These are phyloP conservation scores for Lemur catta DNA, from an alignment of 2,797 vertebrate species.

Conservation along the genomic window DNA sequence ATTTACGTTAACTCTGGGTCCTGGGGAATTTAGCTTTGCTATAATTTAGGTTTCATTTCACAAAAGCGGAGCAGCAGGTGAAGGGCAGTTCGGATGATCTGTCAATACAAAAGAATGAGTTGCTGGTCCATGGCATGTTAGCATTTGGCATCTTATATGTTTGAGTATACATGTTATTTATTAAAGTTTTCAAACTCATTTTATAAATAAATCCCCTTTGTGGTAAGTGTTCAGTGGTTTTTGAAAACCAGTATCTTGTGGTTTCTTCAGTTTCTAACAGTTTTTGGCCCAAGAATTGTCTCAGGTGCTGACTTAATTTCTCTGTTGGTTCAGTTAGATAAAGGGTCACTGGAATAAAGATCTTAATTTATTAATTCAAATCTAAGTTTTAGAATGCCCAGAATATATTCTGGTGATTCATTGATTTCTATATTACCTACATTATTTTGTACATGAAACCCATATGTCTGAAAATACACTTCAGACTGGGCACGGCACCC, in stretches of 20 bases:
- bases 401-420: background rate
- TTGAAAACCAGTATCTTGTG: background rate
- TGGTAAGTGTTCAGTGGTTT: background rate
- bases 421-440: background rate
- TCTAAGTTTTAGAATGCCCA: background rate
- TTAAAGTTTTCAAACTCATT: background rate
- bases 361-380: background rate
- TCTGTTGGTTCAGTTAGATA: background rate
- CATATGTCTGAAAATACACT: background rate
- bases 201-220: background rate
- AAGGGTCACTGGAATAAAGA: slow-evolving; percentile 1
- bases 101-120: background rate
- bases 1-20: background rate
- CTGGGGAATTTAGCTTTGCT: background rate
- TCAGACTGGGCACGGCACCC: background rate
- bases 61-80: background rate
- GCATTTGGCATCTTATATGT: background rate
- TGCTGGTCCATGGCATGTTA: background rate
- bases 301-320: background rate
- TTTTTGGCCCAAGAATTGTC: background rate
- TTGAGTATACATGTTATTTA: background rate
- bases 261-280: background rate
- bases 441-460: background rate
- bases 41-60: background rate
- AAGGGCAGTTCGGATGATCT: background rate